phyloP scores from a whole-genome alignment of 2,797 vertebrate species.

The Pseudotriccus pelzelni region DNA sequence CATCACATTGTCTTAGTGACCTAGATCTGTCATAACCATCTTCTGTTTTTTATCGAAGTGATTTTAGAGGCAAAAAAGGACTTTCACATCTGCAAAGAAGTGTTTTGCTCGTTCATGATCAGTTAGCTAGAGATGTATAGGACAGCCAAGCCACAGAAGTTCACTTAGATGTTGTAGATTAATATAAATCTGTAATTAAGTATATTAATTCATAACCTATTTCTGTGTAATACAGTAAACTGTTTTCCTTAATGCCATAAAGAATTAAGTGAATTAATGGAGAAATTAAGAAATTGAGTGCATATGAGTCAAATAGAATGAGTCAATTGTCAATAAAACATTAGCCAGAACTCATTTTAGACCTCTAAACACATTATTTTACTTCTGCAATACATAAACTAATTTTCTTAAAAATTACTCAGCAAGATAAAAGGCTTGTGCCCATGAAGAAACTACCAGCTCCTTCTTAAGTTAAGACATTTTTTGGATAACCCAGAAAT shows the following conservation, averaged over 20 bases:
- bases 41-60: background rate
- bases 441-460: background rate
- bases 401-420: background rate
- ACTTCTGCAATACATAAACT: background rate
- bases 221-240: background rate
- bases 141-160: background rate
- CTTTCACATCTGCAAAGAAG: slow-evolving; percentile 2
- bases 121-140: background rate
- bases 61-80: background rate
- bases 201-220: background rate
- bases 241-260: background rate
- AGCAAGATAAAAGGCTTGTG: background rate
- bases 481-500: background rate
- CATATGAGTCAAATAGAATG: background rate
- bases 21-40: slow-evolving; percentile 31
- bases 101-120: background rate
- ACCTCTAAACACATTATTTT: background rate
- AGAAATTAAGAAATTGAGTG: background rate
- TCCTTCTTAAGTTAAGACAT: background rate
- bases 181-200: background rate
- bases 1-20: slow-evolving; percentile 32
- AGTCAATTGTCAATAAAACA: background rate
- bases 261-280: background rate
- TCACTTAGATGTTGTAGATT: background rate
- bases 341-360: background rate